These are phyloP conservation scores for Noctua fimbriata DNA, from an alignment of 2,888 invertebrate genomes.

Conservation along the genomic window DNA sequence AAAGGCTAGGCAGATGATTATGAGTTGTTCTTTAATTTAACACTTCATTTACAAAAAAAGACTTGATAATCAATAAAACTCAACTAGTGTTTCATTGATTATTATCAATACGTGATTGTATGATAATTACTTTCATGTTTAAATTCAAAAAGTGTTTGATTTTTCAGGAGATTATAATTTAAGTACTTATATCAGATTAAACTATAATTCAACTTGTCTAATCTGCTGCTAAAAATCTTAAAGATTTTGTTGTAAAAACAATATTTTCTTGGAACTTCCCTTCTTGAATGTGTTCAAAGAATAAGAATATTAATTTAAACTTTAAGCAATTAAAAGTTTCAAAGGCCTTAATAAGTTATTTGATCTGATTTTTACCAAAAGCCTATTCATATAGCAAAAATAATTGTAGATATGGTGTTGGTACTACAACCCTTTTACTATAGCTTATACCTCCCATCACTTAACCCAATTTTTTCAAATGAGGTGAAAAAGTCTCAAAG, in stretches of 20 bases:
- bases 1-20: too few relatives aligned
- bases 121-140: background rate
- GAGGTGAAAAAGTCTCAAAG: background rate
- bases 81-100: background rate
- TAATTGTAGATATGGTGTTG: background rate
- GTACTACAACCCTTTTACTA: background rate
- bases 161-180: background rate
- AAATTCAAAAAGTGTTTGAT: background rate
- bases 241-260: background rate
- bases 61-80: background rate
- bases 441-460: background rate
- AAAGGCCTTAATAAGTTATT: background rate
- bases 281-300: background rate
- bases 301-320: background rate
- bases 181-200: conserved; percentile 3
- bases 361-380: background rate
- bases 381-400: background rate
- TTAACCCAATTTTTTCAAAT: background rate
- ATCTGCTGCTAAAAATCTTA: background rate
- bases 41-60: background rate
- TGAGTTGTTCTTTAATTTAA: background rate
- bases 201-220: background rate
- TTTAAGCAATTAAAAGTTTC: background rate
- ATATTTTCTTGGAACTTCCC: background rate
- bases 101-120: background rate